These are phyloP conservation scores for Cyanocitta stelleri DNA, from an alignment of 2,113 vertebrate species.

Conservation along the genomic window DNA sequence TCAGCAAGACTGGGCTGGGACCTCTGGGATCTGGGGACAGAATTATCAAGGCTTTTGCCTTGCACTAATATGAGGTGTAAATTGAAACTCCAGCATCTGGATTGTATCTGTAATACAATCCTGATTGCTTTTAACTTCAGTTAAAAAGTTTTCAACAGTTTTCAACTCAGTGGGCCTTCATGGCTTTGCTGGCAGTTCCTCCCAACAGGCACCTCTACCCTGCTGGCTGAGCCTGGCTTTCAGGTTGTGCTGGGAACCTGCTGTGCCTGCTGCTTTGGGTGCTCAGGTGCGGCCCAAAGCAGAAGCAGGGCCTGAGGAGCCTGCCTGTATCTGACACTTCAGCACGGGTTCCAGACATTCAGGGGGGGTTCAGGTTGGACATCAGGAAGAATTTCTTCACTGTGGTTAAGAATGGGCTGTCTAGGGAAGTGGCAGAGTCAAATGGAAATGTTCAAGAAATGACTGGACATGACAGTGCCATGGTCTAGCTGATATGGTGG, in stretches of 20 bases:
- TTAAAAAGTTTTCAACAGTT: background rate
- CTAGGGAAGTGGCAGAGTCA: background rate
- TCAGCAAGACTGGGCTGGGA: background rate
- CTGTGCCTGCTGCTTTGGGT: background rate
- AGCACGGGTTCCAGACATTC: background rate
- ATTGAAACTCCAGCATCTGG: background rate
- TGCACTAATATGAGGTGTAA: background rate
- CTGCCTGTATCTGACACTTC: rapidly evolving
- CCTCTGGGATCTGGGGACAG: background rate
- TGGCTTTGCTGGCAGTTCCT: background rate
- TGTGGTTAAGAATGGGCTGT: background rate
- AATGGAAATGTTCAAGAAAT: background rate
- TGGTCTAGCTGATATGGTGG: background rate
- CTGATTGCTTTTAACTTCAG: background rate
- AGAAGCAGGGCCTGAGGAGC: background rate
- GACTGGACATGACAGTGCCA: rapidly evolving
- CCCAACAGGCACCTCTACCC: background rate
- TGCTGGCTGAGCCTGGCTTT: background rate
- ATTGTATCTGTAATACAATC: background rate
- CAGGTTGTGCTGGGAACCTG: background rate
- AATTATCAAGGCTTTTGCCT: background rate
- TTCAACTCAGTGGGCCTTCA: background rate
- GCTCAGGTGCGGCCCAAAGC: background rate
- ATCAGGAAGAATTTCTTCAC: background rate
- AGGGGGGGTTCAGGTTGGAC: background rate